Conservation (phyloP, 2,797 vertebrate genomes). For the Amniataba percoides region DNA sequence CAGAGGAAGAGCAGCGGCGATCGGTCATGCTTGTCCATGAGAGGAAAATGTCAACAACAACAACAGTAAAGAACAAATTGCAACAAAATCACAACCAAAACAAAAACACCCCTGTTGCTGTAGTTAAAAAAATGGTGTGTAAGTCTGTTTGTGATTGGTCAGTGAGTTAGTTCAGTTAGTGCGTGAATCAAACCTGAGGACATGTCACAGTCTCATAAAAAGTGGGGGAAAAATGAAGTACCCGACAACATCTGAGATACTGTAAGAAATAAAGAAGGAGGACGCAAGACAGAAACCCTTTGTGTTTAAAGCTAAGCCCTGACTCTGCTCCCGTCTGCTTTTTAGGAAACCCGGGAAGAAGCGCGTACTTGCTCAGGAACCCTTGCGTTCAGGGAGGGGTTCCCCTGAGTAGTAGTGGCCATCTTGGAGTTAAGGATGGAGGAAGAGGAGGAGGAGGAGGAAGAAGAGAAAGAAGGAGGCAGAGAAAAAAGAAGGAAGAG, state of each 20-base stretch:
- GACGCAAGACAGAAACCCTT: slow-evolving; percentile 44
- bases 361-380: slow-evolving; percentile 51
- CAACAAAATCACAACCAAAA: slow-evolving; percentile 71
- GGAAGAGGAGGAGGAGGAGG: slow-evolving; percentile 47
- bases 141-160: slow-evolving; percentile 79
- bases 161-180: slow-evolving; percentile 86
- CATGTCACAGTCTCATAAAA: slow-evolving; percentile 72
- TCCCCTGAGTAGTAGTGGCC: slow-evolving; percentile 71
- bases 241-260: slow-evolving; percentile 59
- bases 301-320: slow-evolving; percentile 62
- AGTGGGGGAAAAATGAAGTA: slow-evolving; percentile 32
- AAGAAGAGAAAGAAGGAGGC: slow-evolving; percentile 45
- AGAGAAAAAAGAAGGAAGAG: slow-evolving; percentile 56
- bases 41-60: slow-evolving; percentile 79
- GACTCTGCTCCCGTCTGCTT: slow-evolving; percentile 49
- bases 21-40: slow-evolving; percentile 85
- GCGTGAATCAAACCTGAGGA: slow-evolving; percentile 72
- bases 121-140: slow-evolving; percentile 66
- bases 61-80: slow-evolving; percentile 74
- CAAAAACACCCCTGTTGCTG: slow-evolving; percentile 59
- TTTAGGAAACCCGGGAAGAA: slow-evolving; percentile 60
- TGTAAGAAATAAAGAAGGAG: slow-evolving; percentile 41
- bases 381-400: slow-evolving; percentile 24
- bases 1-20: slow-evolving; percentile 80
- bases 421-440: slow-evolving; percentile 77